phyloP scores from a whole-genome alignment of 2,797 vertebrate genomes.

The Ispidina lecontei region DNA sequence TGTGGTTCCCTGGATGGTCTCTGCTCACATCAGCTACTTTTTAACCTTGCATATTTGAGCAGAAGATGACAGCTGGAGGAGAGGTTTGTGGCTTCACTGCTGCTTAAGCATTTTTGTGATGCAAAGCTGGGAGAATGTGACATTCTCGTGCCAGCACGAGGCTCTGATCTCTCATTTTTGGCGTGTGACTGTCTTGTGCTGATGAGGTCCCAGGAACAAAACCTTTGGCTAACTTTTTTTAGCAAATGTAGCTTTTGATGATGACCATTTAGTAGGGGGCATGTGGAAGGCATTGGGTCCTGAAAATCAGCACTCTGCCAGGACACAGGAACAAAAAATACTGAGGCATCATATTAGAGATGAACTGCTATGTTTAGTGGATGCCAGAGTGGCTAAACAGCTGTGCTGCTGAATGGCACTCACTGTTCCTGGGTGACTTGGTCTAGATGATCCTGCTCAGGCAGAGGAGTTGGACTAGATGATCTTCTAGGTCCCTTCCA shows the following conservation, averaged over 20 bases:
- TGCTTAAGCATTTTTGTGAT: not conserved
- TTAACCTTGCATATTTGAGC: not conserved
- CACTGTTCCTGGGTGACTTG: too few relatives aligned
- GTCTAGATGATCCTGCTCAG: too few relatives aligned
- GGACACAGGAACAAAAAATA: not conserved
- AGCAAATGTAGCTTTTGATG: not conserved
- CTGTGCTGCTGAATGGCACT: not conserved
- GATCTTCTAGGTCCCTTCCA: too few relatives aligned
- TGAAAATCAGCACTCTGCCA: not conserved
- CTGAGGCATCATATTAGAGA: not conserved
- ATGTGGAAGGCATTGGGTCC: not conserved
- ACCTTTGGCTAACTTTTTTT: not conserved
- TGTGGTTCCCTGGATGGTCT: not conserved
- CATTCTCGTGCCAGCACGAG: not conserved
- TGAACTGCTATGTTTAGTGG: not conserved
- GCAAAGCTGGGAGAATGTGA: not conserved
- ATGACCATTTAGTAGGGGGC: not conserved
- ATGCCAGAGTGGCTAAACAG: not conserved
- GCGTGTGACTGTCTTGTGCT: not conserved
- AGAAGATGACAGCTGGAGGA: not conserved
- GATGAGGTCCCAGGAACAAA: not conserved
- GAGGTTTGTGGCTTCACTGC: not conserved
- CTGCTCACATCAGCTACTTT: not conserved
- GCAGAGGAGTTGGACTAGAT: too few relatives aligned
- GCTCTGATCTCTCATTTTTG: not conserved